phyloP scores from a whole-genome alignment of 2,113 vertebrate species.

The Istiophorus platypterus region DNA sequence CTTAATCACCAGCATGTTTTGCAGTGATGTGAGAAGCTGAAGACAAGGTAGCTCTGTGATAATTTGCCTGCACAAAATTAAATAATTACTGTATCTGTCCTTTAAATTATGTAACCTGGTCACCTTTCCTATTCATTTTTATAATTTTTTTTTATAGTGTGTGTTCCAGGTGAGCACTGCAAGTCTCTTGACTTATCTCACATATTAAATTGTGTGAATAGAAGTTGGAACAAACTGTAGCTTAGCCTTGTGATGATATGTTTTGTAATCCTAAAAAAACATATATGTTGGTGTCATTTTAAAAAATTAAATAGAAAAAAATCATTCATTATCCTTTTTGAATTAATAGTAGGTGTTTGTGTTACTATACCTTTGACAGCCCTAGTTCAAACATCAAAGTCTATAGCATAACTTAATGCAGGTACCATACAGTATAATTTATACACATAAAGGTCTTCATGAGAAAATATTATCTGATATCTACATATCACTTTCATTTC shows the following conservation, averaged over 20 bases:
- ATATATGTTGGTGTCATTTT: neutral
- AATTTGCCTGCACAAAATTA: neutral
- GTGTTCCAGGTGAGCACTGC: neutral
- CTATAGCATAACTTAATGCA: constrained; percentile 78
- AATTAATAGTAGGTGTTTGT: neutral
- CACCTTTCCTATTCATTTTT: neutral
- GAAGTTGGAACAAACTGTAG: neutral
- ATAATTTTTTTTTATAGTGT: neutral
- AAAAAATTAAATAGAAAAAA: neutral
- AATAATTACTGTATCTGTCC: neutral
- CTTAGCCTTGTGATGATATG: neutral
- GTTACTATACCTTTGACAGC: constrained; percentile 43
- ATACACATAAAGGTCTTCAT: constrained; percentile 70
- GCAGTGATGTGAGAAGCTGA: neutral
- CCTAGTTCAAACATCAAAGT: constrained; percentile 63
- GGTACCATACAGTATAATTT: constrained; percentile 73
- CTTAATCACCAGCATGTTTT: neutral
- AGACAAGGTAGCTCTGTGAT: neutral
- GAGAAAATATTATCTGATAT: constrained; percentile 65
- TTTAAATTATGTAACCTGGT: neutral
- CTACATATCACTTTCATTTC: constrained; percentile 54
- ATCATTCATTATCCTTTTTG: neutral
- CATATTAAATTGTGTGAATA: neutral
- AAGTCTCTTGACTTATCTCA: neutral
- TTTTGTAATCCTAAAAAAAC: neutral